Evolutionary conservation across 2,797 vertebrate species (phyloP).

Genomic region (Hyperoplus lanceolatus): DNA sequence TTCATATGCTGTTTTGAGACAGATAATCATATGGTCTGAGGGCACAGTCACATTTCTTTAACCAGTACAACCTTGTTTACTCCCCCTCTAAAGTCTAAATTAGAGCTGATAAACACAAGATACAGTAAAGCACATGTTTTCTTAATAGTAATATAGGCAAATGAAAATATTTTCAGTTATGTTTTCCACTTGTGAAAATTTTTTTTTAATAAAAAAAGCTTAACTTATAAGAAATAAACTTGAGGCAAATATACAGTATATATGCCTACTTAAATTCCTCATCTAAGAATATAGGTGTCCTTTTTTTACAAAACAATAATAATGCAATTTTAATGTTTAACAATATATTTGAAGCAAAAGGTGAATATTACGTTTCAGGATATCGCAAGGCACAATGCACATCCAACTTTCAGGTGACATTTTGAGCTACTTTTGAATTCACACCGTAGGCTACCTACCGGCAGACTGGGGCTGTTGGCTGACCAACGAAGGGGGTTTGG

Average conservation of each 20-base stretch:
- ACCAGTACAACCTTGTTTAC: not conserved
- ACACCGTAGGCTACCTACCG: slow-evolving; percentile 80
- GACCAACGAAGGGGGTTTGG: slow-evolving; percentile 90
- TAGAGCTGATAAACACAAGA: not conserved
- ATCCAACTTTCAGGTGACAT: not conserved
- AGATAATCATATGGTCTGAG: not conserved
- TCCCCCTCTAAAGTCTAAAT: not conserved
- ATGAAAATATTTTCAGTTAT: not conserved
- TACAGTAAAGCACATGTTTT: not conserved
- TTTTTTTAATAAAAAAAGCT: too few relatives aligned
- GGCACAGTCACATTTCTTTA: not conserved
- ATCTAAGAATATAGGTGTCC: not conserved
- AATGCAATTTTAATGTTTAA: not conserved
- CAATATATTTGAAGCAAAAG: not conserved
- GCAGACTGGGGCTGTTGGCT: slow-evolving; percentile 90
- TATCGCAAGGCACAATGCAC: not conserved
- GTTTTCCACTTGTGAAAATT: too few relatives aligned
- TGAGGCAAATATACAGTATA: not conserved
- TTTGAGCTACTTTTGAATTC: not conserved
- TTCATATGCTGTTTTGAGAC: not conserved
- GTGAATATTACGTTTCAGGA: not conserved
- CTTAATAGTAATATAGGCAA: not conserved
- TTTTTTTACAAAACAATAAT: not conserved
- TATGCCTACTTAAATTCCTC: not conserved
- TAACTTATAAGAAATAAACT: not conserved